These are phyloP conservation scores for Cordilura impudica DNA, from an alignment of 2,888 invertebrate genomes.

Conservation along the genomic window DNA sequence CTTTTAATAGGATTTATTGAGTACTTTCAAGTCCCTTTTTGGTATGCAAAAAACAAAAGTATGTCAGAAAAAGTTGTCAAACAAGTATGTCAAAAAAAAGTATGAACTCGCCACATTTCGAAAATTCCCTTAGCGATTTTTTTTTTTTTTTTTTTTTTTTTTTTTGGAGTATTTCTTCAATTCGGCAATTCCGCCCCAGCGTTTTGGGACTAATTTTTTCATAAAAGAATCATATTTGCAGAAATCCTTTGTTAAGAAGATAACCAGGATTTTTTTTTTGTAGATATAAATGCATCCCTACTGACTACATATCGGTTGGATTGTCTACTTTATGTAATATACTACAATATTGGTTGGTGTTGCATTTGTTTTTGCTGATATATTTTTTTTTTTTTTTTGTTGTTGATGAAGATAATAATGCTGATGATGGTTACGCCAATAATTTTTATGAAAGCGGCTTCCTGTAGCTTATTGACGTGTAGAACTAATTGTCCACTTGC, in stretches of 20 bases:
- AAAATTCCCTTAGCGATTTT: too few relatives aligned
- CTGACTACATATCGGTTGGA: background rate
- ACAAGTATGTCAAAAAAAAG: too few relatives aligned
- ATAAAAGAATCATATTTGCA: background rate
- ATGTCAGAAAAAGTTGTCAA: too few relatives aligned
- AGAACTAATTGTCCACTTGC: conserved; percentile 76
- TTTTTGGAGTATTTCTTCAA: too few relatives aligned
- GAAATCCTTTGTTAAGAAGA: background rate
- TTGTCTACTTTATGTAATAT: background rate
- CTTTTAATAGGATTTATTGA: too few relatives aligned
- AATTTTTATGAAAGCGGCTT: conserved; percentile 70
- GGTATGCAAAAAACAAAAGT: too few relatives aligned
- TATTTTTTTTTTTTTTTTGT: conserved; percentile 40
- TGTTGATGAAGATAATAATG: conserved; percentile 46
- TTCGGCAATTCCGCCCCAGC: too few relatives aligned
- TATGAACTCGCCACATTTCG: too few relatives aligned
- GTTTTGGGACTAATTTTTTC: background rate
- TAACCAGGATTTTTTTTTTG: too few relatives aligned
- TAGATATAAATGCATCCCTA: background rate
- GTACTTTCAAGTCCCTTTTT: too few relatives aligned
- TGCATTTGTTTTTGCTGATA: background rate
- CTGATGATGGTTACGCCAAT: conserved; percentile 63
- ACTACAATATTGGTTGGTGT: background rate
- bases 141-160: too few relatives aligned
- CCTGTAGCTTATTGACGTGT: conserved; percentile 76